Conservation (phyloP, 2,113 vertebrate species). For the Harpagus bidentatus region DNA sequence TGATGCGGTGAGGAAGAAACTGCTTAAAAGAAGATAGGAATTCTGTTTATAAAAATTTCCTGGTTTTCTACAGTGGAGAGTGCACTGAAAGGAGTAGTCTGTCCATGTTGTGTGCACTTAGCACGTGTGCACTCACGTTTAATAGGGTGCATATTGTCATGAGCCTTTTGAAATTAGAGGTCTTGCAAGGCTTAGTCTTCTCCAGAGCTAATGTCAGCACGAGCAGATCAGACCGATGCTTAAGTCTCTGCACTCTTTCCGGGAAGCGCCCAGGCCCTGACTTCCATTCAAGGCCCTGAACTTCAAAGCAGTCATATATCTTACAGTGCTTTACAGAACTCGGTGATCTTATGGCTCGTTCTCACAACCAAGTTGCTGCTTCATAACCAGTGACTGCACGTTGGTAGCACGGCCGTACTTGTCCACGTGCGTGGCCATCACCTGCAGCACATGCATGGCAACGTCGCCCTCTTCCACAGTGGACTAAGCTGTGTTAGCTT, state of each 20-base stretch:
- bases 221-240: background rate
- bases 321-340: background rate
- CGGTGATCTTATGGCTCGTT: background rate
- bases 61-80: background rate
- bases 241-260: background rate
- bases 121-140: background rate
- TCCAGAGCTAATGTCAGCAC: background rate
- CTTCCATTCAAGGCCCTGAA: background rate
- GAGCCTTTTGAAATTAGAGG: background rate
- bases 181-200: background rate
- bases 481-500: background rate
- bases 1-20: slow-evolving; percentile 68
- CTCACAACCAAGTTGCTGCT: background rate
- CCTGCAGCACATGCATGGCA: background rate
- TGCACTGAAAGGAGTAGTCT: background rate
- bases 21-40: background rate
- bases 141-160: background rate
- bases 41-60: background rate
- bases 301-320: background rate
- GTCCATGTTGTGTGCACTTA: background rate
- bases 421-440: background rate
- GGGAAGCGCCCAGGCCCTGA: background rate
- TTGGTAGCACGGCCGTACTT: background rate
- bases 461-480: background rate
- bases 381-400: background rate